Percentiles rank a stretch among this genome's conserved stretches.
phyloP scores from a whole-genome alignment of 2,797 vertebrate genomes.

The Gymnoscopelus microlampas region DNA sequence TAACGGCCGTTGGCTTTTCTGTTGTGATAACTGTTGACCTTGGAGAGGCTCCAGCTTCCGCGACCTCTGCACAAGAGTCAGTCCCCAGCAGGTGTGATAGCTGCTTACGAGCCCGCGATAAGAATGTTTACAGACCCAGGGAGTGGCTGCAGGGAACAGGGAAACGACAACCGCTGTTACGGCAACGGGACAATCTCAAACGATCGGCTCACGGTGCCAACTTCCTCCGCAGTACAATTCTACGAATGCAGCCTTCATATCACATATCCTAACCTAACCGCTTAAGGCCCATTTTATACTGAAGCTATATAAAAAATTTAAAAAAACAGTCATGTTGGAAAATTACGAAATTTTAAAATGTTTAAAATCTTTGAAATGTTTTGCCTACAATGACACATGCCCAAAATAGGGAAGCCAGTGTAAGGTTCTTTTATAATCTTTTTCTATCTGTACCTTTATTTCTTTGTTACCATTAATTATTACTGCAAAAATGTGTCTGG shows the following conservation, averaged over 20 bases:
- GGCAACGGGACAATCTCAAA: slow-evolving; percentile 3
- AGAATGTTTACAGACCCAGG: slow-evolving; percentile 26
- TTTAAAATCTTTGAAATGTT: too few relatives aligned
- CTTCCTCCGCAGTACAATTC: too few relatives aligned
- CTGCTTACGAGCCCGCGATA: slow-evolving; percentile 11
- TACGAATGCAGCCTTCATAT: too few relatives aligned
- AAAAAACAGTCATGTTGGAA: too few relatives aligned
- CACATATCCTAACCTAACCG: too few relatives aligned
- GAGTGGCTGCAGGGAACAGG: slow-evolving; percentile 38
- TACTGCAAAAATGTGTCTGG: neutral
- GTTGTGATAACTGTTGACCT: slow-evolving; percentile 51
- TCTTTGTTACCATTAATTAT: neutral
- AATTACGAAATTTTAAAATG: too few relatives aligned
- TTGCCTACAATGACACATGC: too few relatives aligned
- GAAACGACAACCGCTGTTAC: slow-evolving; percentile 39
- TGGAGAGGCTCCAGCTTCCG: slow-evolving; percentile 52
- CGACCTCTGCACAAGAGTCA: slow-evolving; percentile 65
- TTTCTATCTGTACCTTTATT: neutral
- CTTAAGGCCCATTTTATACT: too few relatives aligned
- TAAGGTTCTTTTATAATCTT: neutral
- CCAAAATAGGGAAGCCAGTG: too few relatives aligned
- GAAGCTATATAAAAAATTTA: too few relatives aligned
- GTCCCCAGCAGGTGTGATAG: slow-evolving; percentile 43
- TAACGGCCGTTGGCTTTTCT: slow-evolving; percentile 42
- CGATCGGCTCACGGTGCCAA: neutral